These are phyloP conservation scores for Scaptomyza caliginosa DNA, from an alignment of 2,888 invertebrate species.

Conservation along the genomic window DNA sequence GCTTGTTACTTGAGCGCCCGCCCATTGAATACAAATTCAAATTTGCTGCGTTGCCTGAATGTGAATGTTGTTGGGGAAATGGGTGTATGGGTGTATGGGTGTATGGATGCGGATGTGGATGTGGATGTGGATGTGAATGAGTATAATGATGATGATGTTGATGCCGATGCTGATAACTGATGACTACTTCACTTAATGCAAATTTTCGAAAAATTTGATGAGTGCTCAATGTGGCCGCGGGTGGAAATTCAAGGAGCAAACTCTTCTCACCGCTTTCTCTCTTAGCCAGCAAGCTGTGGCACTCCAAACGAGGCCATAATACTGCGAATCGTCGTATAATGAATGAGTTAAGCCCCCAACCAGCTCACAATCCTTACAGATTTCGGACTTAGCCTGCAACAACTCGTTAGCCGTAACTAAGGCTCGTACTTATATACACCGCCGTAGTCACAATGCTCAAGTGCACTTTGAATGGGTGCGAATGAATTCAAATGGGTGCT, in stretches of 20 bases:
- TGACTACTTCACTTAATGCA: slow-evolving; percentile 80
- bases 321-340: slow-evolving; percentile 74
- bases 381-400: slow-evolving; percentile 47
- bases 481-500: slow-evolving; percentile 7
- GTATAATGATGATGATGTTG: slow-evolving; percentile 35
- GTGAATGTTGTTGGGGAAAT: slow-evolving; percentile 26
- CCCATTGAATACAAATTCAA: slow-evolving; percentile 72
- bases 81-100: slow-evolving; percentile 5
- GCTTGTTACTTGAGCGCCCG: slow-evolving; percentile 36
- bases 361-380: neutral
- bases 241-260: slow-evolving; percentile 3
- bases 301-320: slow-evolving; percentile 76
- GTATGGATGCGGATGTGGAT: neutral
- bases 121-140: slow-evolving; percentile 22
- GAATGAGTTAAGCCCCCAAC: slow-evolving; percentile 61
- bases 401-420: slow-evolving; percentile 61
- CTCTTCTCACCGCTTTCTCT: neutral
- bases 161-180: slow-evolving; percentile 71
- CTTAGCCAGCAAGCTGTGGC: slow-evolving; percentile 5
- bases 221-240: slow-evolving; percentile 48
- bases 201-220: slow-evolving; percentile 70
- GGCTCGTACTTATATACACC: slow-evolving; percentile 27
- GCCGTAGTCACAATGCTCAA: slow-evolving; percentile 46
- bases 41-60: slow-evolving; percentile 76
- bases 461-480: slow-evolving; percentile 42